Base-by-base conservation (phyloP, 92 coral and sea anemone species). In the Umimayanthus kanabou region DNA sequence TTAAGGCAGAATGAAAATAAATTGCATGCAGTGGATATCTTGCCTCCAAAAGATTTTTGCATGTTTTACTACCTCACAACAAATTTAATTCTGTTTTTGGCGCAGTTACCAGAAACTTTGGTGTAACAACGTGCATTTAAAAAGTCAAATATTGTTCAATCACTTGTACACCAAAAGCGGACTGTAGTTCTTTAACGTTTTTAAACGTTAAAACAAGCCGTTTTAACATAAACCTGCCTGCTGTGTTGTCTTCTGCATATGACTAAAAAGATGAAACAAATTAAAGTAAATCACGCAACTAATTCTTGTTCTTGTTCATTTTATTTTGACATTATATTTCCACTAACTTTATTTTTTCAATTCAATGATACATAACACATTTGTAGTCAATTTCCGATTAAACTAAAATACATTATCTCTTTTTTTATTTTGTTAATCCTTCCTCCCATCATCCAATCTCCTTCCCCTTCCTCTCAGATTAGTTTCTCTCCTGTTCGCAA, bases 351-450 rank as follows among this genome's bases (percentile, higher is more conserved):
- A 58, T 58, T 58, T 58, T 58, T 58, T 58, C 67, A 58, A 2
- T 58, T 3, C 67, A 33, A 33, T 33, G 0, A 33, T 33, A 33
- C 37, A 33, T 33, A 33, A 33, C 37, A 72, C 76, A 0, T 72
- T 72, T 72, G 76, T 72, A 72, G 76, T 72, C 39, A 72, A 72
- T 72, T 72, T 72, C 76, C 39, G 11, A 72, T n/a, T 72, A 72
- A 72, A 72, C 39, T 72, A 72, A 72, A 72, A 72, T 25, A 72
- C 76, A 72, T 72, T 30, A 6, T 72, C 39, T 72, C 76, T 29
- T 72, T 72, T 71, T 72, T 25, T 72, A 72, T 72, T 72, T 72
- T 72, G 43, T 72, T 72, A 6, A 5, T 72, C 43, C 3, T 72
- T 72, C 76, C 37, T 72, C 39, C 49, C 49, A 43, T 43, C 49